Evolutionary conservation across 2,888 invertebrate species (phyloP).

Genomic region (Noctua janthe): DNA sequence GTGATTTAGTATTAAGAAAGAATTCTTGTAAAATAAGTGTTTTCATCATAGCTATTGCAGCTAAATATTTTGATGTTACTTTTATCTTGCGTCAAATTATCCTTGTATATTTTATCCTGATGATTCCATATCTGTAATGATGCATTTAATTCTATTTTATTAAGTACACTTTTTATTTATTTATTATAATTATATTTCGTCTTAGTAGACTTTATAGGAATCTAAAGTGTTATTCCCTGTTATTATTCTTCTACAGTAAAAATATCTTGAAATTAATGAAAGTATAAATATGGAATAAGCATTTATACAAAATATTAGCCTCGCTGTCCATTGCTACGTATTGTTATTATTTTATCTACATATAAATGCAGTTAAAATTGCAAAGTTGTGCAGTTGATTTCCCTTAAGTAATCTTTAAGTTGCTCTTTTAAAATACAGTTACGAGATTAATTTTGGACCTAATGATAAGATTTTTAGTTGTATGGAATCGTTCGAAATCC

Average conservation of each 20-base stretch:
- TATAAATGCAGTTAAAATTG: neutral
- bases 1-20: slow-evolving; percentile 53
- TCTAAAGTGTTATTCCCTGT: slow-evolving; percentile 15
- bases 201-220: slow-evolving; percentile 41
- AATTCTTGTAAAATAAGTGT: slow-evolving; percentile 20
- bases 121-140: slow-evolving; percentile 62
- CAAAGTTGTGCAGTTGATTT: neutral
- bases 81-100: slow-evolving; percentile 58
- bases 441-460: slow-evolving; percentile 17
- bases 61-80: slow-evolving; percentile 12
- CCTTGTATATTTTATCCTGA: slow-evolving; percentile 48
- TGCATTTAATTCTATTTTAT: slow-evolving; percentile 61
- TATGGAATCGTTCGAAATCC: slow-evolving; percentile 7
- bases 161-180: slow-evolving; percentile 52
- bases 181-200: slow-evolving; percentile 50
- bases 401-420: neutral
- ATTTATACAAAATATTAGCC: slow-evolving; percentile 11
- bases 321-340: slow-evolving; percentile 9
- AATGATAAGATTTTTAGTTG: neutral
- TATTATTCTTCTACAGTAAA: slow-evolving; percentile 10
- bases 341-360: neutral
- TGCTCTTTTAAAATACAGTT: slow-evolving; percentile 1
- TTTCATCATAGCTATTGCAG: slow-evolving; percentile 14
- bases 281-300: neutral
- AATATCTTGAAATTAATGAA: slow-evolving; percentile 2